Conservation (phyloP, 2,888 invertebrate species). For the Agriopis aurantiaria region DNA sequence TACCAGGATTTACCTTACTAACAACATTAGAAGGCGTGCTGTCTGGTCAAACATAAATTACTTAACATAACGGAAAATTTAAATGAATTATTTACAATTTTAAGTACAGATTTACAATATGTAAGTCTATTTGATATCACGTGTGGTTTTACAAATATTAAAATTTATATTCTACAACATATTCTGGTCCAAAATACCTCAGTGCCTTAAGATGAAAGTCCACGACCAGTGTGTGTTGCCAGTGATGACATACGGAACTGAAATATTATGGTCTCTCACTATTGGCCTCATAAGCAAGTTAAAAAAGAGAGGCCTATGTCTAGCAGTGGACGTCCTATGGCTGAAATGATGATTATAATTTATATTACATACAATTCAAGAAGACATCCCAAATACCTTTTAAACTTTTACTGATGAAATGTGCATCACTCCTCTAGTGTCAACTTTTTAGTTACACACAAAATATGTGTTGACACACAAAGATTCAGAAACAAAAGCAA, state of each 20-base stretch:
- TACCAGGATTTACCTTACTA: slow-evolving; percentile 10
- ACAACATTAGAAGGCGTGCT: slow-evolving; percentile 4
- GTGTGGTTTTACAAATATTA: background rate
- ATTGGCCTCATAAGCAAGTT: too few species aligned
- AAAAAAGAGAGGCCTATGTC: too few species aligned
- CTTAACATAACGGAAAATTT: background rate
- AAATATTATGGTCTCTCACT: too few species aligned
- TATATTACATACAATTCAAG: background rate
- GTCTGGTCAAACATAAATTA: background rate
- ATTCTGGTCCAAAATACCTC: too few species aligned
- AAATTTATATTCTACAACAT: too few species aligned
- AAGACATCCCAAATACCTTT: background rate
- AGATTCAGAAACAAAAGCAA: background rate
- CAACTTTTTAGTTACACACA: background rate
- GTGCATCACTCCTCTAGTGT: background rate
- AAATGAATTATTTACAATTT: background rate
- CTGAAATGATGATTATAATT: too few species aligned
- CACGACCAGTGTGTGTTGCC: too few species aligned
- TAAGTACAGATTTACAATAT: slow-evolving; percentile 10
- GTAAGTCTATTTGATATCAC: background rate
- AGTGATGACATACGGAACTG: too few species aligned
- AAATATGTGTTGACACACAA: background rate
- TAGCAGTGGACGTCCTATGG: too few species aligned
- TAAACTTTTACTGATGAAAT: too few species aligned
- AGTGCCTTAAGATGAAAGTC: too few species aligned